Evolutionary conservation across 2,888 invertebrate species (phyloP).

Genomic region (Phalera bucephala): DNA sequence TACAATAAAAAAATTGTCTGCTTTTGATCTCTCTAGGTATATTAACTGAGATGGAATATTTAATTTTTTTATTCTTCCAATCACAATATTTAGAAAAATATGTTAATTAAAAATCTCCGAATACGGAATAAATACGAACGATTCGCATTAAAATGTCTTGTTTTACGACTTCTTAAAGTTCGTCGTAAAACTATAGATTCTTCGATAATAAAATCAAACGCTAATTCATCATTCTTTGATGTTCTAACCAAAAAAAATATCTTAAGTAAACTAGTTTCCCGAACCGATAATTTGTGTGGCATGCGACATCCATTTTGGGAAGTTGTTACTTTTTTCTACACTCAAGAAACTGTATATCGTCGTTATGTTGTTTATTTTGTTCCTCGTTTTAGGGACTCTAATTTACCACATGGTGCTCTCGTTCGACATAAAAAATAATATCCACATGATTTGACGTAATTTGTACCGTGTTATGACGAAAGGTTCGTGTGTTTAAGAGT

Average conservation of each 20-base stretch:
- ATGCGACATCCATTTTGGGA: slow-evolving; percentile 55
- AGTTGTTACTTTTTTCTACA: slow-evolving; percentile 59
- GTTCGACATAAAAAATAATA: slow-evolving; percentile 68
- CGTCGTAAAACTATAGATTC: slow-evolving; percentile 14
- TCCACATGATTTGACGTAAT: slow-evolving; percentile 78
- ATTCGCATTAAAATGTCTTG: slow-evolving; percentile 2
- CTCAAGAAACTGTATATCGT: slow-evolving; percentile 52
- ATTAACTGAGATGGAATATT: no score
- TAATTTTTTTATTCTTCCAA: no score
- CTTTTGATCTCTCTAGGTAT: no score
- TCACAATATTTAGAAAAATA: not conserved
- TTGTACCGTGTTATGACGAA: slow-evolving; percentile 72
- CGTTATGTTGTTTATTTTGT: slow-evolving; percentile 71
- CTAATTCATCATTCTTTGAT: slow-evolving; percentile 25
- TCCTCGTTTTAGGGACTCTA: slow-evolving; percentile 64
- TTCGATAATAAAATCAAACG: slow-evolving; percentile 21
- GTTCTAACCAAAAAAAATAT: slow-evolving; percentile 19
- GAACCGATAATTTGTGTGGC: slow-evolving; percentile 56
- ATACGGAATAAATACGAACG: slow-evolving; percentile 8
- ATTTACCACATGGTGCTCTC: slow-evolving; percentile 77
- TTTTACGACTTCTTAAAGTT: slow-evolving; percentile 19
- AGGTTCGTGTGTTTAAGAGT: slow-evolving; percentile 72
- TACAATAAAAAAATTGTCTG: no score
- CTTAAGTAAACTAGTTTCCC: slow-evolving; percentile 45
- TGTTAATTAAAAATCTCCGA: not conserved